Conservation (phyloP, 2,797 vertebrate genomes). For the Nasua narica region DNA sequence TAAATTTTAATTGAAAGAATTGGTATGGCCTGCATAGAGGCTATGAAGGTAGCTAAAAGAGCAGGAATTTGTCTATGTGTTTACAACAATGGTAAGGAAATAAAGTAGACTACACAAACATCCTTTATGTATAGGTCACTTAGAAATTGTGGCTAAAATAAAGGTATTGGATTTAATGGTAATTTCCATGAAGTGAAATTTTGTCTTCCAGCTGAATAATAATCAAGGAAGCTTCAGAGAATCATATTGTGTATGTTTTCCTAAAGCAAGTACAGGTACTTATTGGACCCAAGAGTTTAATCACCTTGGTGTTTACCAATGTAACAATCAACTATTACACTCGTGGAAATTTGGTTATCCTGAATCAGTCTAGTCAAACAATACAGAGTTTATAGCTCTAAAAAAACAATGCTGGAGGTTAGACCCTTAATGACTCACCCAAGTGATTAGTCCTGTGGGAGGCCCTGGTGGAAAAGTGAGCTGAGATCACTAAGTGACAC, state of each 20-base stretch:
- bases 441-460: background rate
- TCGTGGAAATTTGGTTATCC: background rate
- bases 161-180: background rate
- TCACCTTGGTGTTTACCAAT: background rate
- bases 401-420: background rate
- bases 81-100: background rate
- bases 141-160: background rate
- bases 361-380: background rate
- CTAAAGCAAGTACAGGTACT: background rate
- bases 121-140: background rate
- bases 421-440: background rate
- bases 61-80: background rate
- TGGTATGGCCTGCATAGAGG: background rate
- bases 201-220: constrained; percentile 2
- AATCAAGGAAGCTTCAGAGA: constrained; percentile 23
- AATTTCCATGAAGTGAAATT: background rate
- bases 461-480: background rate
- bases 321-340: background rate
- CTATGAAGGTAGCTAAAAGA: background rate
- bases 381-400: background rate
- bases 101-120: background rate
- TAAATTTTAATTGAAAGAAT: background rate
- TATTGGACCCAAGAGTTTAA: background rate
- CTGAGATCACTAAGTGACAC: background rate
- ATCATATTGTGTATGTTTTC: background rate